Conservation (phyloP, 2,113 vertebrate genomes). For the Sminthopsis crassicaudata region DNA sequence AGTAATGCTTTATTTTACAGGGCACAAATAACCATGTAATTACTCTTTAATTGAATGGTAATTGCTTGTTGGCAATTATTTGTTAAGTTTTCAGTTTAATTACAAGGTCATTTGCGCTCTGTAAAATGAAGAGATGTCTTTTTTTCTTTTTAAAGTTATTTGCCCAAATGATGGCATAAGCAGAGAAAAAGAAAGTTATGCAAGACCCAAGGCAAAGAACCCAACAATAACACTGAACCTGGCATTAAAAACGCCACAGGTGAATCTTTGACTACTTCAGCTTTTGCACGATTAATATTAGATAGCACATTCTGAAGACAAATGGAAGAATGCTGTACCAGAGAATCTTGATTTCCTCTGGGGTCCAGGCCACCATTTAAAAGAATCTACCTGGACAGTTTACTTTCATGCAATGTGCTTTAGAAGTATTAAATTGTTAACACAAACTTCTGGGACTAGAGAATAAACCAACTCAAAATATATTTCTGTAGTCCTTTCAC, state of each 20-base stretch:
- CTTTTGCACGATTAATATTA: constrained; percentile 75
- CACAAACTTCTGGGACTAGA: constrained; percentile 67
- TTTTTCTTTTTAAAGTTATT: constrained; percentile 59
- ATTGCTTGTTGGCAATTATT: constrained; percentile 87
- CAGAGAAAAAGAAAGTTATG: constrained; percentile 56
- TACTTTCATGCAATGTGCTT: constrained; percentile 73
- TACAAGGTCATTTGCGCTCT: constrained; percentile 81
- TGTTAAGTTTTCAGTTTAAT: constrained; percentile 83
- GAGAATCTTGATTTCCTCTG: constrained; percentile 79
- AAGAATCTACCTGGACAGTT: constrained; percentile 80
- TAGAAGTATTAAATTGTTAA: constrained; percentile 76
- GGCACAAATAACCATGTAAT: constrained; percentile 86
- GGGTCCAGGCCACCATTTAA: constrained; percentile 78
- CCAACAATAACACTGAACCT: constrained; percentile 14
- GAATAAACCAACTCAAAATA: constrained; percentile 78
- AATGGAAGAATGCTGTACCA: constrained; percentile 74
- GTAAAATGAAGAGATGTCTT: constrained; percentile 78
- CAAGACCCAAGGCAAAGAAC: constrained; percentile 64
- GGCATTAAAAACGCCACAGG: constrained; percentile 68
- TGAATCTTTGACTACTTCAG: constrained; percentile 69
- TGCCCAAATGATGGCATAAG: constrained; percentile 55
- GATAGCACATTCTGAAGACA: constrained; percentile 73
- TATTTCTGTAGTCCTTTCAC: constrained; percentile 76
- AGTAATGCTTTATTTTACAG: constrained; percentile 84
- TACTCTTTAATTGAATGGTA: constrained; percentile 88